Base-by-base conservation (phyloP, 2,888 invertebrate genomes). In the Deilephila porcellus region DNA sequence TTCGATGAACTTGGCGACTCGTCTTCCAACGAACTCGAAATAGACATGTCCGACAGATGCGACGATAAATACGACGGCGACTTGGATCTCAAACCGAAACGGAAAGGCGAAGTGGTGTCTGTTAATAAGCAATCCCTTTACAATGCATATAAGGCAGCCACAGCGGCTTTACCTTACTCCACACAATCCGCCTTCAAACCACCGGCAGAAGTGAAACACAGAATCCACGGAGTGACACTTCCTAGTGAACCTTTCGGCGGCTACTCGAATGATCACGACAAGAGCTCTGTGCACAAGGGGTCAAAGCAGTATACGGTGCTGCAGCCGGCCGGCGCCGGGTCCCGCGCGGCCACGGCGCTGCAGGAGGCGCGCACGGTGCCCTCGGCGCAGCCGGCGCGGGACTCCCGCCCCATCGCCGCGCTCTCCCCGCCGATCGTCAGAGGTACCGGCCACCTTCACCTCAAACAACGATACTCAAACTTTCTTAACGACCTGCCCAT, bases 301-400 rank as follows among this genome's bases (percentile, higher is more conserved):
- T 96, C 96, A 76, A 98, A 98, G 91, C 98, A 98, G 88, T 98
- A 98, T 87, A 98, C 98, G 76, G 98, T 98, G 80, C 94, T 98
- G 77, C 98, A 98, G 90, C 98, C 98, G 0, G 98, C 98, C 17
- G 97, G 97, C 52, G 96, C 96, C 0, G 97, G 97, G 4, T 97
- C 98, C 32, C 96, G 97, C 71, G 97, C 97, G 0, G 97, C 97
- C 70, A 97, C 97, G 60, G 97, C 97, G 32, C 95, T 98, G 86
- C 97, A 98, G 87, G 98, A 98, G 87, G 97, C 92, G 77, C 95
- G 96, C 79, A 90, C 95, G n/a, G 89, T 92, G 86, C 95, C 94
- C 45, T 90, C 93, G 52, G 91, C 94, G 84, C 90, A 94, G 91
- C 90, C 95, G 85, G 85, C 95, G 85, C 86, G 96, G 20, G 94